Evolutionary conservation across 92 coral and sea anemone genomes (phyloP).

Genomic region (Epizoanthus illoricatus): DNA sequence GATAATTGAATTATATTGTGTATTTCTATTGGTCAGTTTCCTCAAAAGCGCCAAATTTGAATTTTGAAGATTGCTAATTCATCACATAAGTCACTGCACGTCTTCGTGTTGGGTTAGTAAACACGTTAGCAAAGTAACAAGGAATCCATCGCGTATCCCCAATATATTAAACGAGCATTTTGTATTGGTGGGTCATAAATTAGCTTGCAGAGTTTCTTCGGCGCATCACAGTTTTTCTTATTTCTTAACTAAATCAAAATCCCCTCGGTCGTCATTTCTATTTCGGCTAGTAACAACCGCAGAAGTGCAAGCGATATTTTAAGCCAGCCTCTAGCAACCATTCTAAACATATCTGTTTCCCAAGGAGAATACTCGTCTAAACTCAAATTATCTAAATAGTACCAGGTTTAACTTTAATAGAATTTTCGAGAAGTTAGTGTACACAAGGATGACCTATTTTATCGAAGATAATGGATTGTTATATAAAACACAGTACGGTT

Average conservation of each 20-base stretch:
- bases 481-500: constrained; percentile 47
- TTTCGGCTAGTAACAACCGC: constrained; percentile 38
- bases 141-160: too few relatives aligned
- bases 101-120: too few relatives aligned
- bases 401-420: constrained; percentile 38
- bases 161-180: too few relatives aligned
- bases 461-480: constrained; percentile 15
- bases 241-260: constrained; percentile 28
- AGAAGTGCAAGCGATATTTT: constrained; percentile 39
- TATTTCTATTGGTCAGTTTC: too few relatives aligned
- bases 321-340: constrained; percentile 4
- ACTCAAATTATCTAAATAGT: constrained; percentile 31
- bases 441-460: constrained; percentile 26
- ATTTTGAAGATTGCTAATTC: too few relatives aligned
- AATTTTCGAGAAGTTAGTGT: constrained; percentile 49
- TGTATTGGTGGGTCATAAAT: too few relatives aligned
- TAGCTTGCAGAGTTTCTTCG: constrained; percentile 38
- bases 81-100: too few relatives aligned
- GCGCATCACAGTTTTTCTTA: constrained; percentile 38
- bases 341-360: background rate
- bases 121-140: too few relatives aligned
- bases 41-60: too few relatives aligned
- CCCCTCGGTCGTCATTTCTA: constrained; percentile 38
- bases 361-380: constrained; percentile 13
- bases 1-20: too few relatives aligned